Percentiles rank a stretch among this genome's conserved stretches.
Conservation (phyloP, 2,888 invertebrate species). For the Nudaria mundana region DNA sequence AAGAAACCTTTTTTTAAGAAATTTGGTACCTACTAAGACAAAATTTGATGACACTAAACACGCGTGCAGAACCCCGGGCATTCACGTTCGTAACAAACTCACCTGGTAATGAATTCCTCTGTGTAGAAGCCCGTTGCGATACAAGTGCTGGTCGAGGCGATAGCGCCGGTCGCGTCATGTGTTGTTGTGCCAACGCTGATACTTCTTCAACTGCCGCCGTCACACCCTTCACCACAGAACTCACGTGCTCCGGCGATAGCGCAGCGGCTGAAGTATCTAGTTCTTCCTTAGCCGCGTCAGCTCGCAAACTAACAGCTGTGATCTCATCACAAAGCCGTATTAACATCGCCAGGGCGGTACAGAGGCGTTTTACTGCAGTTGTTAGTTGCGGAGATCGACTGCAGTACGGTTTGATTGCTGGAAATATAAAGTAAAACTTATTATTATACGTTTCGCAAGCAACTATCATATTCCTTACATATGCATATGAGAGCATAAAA, state of each 20-base stretch:
- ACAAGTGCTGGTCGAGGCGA: slow-evolving; percentile 70
- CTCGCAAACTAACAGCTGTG: slow-evolving; percentile 86
- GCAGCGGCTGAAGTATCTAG: slow-evolving; percentile 59
- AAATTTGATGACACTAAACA: too few species aligned
- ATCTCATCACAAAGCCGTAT: slow-evolving; percentile 95
- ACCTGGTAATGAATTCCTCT: slow-evolving; percentile 77
- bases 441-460: background rate
- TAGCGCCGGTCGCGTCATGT: slow-evolving; percentile 84
- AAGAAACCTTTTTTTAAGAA: too few species aligned
- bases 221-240: slow-evolving; percentile 64
- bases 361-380: slow-evolving; percentile 92
- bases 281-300: slow-evolving; percentile 68
- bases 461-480: background rate
- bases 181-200: slow-evolving; percentile 90
- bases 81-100: too few species aligned
- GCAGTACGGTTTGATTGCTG: slow-evolving; percentile 79
- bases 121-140: slow-evolving; percentile 71
- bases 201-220: slow-evolving; percentile 70
- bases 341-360: slow-evolving; percentile 91
- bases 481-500: background rate
- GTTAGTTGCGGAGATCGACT: slow-evolving; percentile 84
- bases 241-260: slow-evolving; percentile 65
- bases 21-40: too few species aligned
- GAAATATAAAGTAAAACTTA: slow-evolving; percentile 26
- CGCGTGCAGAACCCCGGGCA: too few species aligned